A percentile compares a stretch with the other conserved stretches of the same genome.
Conservation (phyloP, 2,888 invertebrate species). For the Nomada hirtipes region DNA sequence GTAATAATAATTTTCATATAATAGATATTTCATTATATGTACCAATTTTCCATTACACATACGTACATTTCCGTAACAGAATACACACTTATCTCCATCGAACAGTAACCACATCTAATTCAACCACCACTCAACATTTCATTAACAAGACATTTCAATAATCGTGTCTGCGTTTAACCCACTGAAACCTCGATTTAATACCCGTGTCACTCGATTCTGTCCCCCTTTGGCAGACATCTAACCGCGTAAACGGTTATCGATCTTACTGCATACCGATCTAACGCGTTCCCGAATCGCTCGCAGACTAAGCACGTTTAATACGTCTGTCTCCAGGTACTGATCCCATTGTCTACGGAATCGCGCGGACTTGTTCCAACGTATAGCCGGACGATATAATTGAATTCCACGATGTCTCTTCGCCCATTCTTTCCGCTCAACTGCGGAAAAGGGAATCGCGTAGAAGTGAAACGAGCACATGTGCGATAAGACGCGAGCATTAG, state of each 20-base stretch:
- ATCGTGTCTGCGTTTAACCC: slow-evolving; percentile 7
- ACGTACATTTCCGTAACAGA: too few species aligned
- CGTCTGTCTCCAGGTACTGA: slow-evolving; percentile 4
- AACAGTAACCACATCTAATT: not conserved
- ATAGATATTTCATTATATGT: too few species aligned
- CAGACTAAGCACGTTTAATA: slow-evolving; percentile 19
- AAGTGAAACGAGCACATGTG: slow-evolving; percentile 11
- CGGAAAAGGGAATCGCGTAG: not conserved
- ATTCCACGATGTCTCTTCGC: slow-evolving; percentile 26
- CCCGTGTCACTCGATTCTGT: slow-evolving; percentile 28
- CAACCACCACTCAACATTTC: not conserved
- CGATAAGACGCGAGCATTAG: slow-evolving; percentile 33
- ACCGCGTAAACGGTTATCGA: slow-evolving; percentile 47
- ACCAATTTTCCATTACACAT: too few species aligned
- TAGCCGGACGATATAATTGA: slow-evolving; percentile 50
- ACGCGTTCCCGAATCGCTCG: slow-evolving; percentile 23
- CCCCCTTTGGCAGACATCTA: slow-evolving; percentile 25
- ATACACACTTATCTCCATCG: not conserved
- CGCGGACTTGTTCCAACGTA: slow-evolving; percentile 24
- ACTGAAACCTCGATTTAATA: slow-evolving; percentile 18
- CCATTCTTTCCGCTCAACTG: not conserved
- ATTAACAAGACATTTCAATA: slow-evolving; percentile 15
- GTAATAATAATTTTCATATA: too few species aligned
- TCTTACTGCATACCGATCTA: slow-evolving; percentile 31
- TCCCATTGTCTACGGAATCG: not conserved